These are phyloP conservation scores for Pseudomyrmex concolor DNA, from an alignment of 1,140 invertebrate genomes.

Conservation along the genomic window DNA sequence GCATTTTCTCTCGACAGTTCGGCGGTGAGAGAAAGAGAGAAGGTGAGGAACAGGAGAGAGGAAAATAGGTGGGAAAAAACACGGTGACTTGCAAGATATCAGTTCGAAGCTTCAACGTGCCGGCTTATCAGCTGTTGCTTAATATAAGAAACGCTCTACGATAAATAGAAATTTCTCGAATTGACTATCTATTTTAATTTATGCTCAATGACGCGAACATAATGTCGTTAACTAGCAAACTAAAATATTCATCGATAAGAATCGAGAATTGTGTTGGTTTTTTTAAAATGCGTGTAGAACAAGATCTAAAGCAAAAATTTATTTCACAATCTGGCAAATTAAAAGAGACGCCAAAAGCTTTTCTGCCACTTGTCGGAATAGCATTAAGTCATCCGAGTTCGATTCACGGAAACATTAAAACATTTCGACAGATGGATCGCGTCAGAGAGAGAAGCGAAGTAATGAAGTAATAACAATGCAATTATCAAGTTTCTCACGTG, in stretches of 20 bases:
- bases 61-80: too few species aligned
- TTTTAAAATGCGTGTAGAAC: too few species aligned
- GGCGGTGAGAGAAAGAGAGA: neutral
- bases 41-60: too few species aligned
- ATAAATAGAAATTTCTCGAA: neutral
- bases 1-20: neutral
- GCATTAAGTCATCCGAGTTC: neutral
- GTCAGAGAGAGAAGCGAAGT: neutral
- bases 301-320: too few species aligned
- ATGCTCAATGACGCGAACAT: neutral
- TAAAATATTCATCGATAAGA: neutral
- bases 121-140: neutral
- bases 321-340: neutral
- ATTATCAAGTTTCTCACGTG: neutral
- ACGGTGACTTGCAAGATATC: slow-evolving; percentile 12
- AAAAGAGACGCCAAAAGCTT: neutral
- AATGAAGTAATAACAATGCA: neutral
- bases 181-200: neutral
- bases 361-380: neutral
- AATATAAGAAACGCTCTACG: too few species aligned
- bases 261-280: neutral
- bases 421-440: neutral
- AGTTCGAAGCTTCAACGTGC: neutral
- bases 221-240: neutral
- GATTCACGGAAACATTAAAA: too few species aligned